Evolutionary conservation across 2,113 vertebrate species (phyloP), one percentile per base, ranked within the genome.

Genomic region (Catagonus wagneri): DNA sequence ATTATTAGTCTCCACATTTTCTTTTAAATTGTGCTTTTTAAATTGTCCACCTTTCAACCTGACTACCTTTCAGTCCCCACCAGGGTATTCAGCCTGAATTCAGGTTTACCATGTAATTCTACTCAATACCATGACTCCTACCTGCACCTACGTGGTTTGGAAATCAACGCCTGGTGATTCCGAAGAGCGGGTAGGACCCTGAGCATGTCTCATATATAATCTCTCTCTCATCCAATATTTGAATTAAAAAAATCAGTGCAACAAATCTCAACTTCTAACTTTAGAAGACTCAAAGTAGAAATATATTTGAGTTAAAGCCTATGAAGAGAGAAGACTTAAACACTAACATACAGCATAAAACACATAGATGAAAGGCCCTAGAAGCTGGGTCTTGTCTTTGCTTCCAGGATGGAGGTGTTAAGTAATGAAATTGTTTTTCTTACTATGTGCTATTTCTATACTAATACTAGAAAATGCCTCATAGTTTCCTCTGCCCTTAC

Each of bases 161-260:
- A 65, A 2, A 16, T 52, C 5, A 10, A 4, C 2, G 2, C 0
- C 39, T 9, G 10, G n/a, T 32, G 50, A 71, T n/a, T 34, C 1
- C 16, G 89, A 54, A 68, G 23, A 52, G 20, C 4, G 15, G 29
- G 8, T 3, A 69, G 44, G 6, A 10, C 15, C 15, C 50, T 69
- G 34, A 80, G 23, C 7, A n/a, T 32, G 54, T 50, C 25, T 74
- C 25, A 32, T 20, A 32, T 39, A 44, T 19, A 50, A 66, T 2
- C 0, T 39, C 2, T 20, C 25, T 80, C 17, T 79, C 17, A 25
- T 61, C 9, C 15, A 83, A 32, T 65, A 66, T 76, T 85, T 74
- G 78, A 89, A 65, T 54, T 54, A 44, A 27, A 32, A 66, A 39
- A 93, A 72, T 58, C 5, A 69, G 44, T 22, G 25, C 16, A 10